Base-by-base conservation (phyloP, 1,140 invertebrate species). In the Psix sp. region DNA sequence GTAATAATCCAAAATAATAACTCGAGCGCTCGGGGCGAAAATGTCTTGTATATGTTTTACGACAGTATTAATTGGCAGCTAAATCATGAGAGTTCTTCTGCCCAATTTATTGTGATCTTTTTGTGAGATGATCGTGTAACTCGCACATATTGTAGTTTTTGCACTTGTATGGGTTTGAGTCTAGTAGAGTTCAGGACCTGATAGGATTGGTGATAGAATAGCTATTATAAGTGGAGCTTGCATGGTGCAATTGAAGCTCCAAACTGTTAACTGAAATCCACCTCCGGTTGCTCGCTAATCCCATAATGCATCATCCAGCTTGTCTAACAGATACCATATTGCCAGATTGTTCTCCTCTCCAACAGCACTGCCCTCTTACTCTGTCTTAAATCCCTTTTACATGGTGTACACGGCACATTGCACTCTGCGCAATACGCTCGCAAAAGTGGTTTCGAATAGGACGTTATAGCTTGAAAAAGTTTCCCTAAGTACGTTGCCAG, bases 371-470 rank as follows among this genome's bases (percentile, higher is more conserved):
- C 45, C 42, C 45, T 24, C 21, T 43, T 33, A 40, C 17, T n/a
- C 35, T 46, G 59, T 56, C 67, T 71, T 63, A 59, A 65, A 65
- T 65, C 52, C 52, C 59, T 72, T 51, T 57, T 63, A 59, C 67
- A 45, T 36, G 31, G 14, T 39, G 38, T 63, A 63, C 57, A 62
- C 14, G 49, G 57, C 36, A 57, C 56, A 62, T 62, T 42, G 57
- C 57, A 62, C 57, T 62, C 49, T 36, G 9, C 45, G 38, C 15
- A 56, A 71, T 71, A 71, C 67, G 49, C 14, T 35, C 24, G 59
- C 52, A 45, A 72, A 72, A 72, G 67, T 72, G 59, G 57, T 63
- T 72, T 72, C 52, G 49, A 72, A 72, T 63, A 54, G 54, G 51
- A 72, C 67, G 67, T 72, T 24, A n/a, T 71, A 72, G 63, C 67